Evolutionary conservation across 2,797 vertebrate genomes (phyloP).

Genomic region (Crocidura indochinensis): DNA sequence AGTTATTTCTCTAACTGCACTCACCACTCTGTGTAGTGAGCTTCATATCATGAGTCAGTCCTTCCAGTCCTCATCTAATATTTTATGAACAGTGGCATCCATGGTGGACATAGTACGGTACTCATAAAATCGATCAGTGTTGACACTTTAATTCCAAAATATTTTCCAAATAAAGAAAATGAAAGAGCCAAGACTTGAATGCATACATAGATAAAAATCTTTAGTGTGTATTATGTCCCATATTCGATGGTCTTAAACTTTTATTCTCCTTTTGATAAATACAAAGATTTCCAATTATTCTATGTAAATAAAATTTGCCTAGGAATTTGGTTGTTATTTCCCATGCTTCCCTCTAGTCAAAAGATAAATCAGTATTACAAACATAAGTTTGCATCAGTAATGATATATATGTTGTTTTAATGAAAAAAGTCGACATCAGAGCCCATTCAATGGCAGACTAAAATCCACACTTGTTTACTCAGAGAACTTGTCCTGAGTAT

Average conservation of each 20-base stretch:
- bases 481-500: background rate
- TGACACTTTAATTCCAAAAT: too few relatives aligned
- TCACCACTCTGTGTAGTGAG: too few relatives aligned
- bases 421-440: background rate
- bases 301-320: background rate
- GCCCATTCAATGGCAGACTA: background rate
- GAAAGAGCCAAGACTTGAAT: background rate
- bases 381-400: background rate
- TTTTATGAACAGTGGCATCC: too few relatives aligned
- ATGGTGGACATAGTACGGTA: too few relatives aligned
- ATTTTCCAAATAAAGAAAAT: background rate
- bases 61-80: too few relatives aligned
- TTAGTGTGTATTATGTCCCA: background rate
- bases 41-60: too few relatives aligned
- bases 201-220: too few relatives aligned
- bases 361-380: background rate
- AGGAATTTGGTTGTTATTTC: background rate
- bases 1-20: too few relatives aligned
- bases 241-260: background rate
- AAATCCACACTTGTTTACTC: background rate
- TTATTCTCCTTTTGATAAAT: background rate
- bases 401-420: background rate
- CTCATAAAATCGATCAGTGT: too few relatives aligned
- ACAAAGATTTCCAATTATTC: background rate
- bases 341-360: background rate